Conservation (phyloP, 2,113 vertebrate species). For the Albula goreensis region DNA sequence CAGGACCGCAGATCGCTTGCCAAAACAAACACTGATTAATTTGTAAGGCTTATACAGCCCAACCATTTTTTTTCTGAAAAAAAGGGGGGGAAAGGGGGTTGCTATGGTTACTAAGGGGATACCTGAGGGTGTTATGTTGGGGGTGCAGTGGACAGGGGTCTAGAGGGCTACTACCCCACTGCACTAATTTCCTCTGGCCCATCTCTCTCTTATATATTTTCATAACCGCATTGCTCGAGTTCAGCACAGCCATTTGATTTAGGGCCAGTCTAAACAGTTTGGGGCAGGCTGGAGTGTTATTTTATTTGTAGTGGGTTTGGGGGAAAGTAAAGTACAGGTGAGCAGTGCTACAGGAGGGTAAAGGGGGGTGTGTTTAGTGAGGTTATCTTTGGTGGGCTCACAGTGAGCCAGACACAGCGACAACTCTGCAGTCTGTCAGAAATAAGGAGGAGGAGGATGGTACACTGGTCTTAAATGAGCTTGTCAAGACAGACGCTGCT, state of each 20-base stretch:
- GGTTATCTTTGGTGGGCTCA: not conserved
- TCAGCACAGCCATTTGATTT: slow-evolving; percentile 73
- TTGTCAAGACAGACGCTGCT: not conserved
- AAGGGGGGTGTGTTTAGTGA: not conserved
- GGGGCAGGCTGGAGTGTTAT: slow-evolving; percentile 14
- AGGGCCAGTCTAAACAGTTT: slow-evolving; percentile 70
- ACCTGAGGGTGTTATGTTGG: slow-evolving; percentile 60
- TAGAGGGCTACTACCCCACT: slow-evolving; percentile 58
- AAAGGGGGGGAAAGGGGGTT: not conserved
- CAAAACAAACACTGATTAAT: slow-evolving; percentile 69
- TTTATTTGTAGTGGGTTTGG: slow-evolving; percentile 43
- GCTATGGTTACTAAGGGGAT: slow-evolving; percentile 47
- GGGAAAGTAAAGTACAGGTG: not conserved
- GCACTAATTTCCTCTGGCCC: slow-evolving; percentile 70
- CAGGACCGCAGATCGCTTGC: slow-evolving; percentile 46
- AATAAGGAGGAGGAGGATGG: slow-evolving; percentile 49
- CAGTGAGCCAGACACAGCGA: not conserved
- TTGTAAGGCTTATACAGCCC: slow-evolving; percentile 48
- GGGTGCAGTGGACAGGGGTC: slow-evolving; percentile 47
- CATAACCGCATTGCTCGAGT: slow-evolving; percentile 70
- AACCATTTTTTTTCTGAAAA: not conserved
- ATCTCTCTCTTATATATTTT: slow-evolving; percentile 74
- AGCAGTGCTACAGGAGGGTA: not conserved
- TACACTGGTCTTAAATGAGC: not conserved
- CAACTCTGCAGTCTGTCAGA: slow-evolving; percentile 40